These are phyloP conservation scores for Pseudomugil tenellus DNA, from an alignment of 2,797 vertebrate genomes.

Conservation along the genomic window DNA sequence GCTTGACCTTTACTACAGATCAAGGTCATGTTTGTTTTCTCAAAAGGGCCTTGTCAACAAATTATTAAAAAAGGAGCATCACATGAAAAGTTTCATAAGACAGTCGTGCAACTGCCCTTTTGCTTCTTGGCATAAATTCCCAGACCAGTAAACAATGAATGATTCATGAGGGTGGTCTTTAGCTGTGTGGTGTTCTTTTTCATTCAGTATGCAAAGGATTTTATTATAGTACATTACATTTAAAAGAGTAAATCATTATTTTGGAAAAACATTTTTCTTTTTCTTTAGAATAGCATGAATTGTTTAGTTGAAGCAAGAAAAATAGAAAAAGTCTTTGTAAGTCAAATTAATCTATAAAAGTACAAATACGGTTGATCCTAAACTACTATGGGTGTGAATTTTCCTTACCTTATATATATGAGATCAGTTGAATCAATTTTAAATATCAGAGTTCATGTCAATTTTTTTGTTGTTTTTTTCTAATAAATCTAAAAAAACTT, in stretches of 20 bases:
- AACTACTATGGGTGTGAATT: neutral
- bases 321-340: neutral
- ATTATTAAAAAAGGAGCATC: slow-evolving; percentile 70
- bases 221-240: slow-evolving; percentile 7
- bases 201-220: slow-evolving; percentile 30
- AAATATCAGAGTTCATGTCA: neutral
- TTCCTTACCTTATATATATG: no score
- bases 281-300: slow-evolving; percentile 13
- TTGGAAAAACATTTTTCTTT: slow-evolving; percentile 7
- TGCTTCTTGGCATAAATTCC: slow-evolving; percentile 67
- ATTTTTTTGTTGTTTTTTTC: neutral
- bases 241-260: slow-evolving; percentile 9
- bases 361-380: neutral
- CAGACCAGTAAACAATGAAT: slow-evolving; percentile 76
- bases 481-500: neutral
- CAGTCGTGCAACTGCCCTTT: slow-evolving; percentile 48
- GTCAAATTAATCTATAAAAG: neutral
- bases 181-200: slow-evolving; percentile 37
- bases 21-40: slow-evolving; percentile 76
- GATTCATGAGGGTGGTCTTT: slow-evolving; percentile 70
- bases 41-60: slow-evolving; percentile 75
- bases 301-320: neutral
- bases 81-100: slow-evolving; percentile 70
- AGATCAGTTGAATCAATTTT: no score
- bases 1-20: slow-evolving; percentile 71